Evolutionary conservation across 2,113 vertebrate genomes (phyloP).

Genomic region (rat (Rattus norvegicus)): DNA sequence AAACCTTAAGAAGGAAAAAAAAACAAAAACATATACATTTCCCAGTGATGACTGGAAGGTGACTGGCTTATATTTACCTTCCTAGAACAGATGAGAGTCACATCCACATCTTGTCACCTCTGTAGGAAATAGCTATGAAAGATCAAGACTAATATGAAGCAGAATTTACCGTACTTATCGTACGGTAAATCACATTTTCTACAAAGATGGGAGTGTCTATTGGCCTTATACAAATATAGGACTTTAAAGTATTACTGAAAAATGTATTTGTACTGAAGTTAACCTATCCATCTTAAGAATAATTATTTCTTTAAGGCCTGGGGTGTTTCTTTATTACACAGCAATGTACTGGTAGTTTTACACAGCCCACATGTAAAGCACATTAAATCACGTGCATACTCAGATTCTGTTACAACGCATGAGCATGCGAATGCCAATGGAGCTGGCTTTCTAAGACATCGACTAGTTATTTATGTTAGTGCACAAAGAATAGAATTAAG

Average conservation of each 20-base stretch:
- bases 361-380: conserved; percentile 2
- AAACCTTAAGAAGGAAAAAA: conserved; percentile 90
- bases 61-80: conserved; percentile 46
- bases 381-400: background rate
- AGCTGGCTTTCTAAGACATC: conserved; percentile 18
- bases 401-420: conserved; percentile 36
- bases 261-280: conserved; percentile 37
- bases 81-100: background rate
- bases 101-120: background rate
- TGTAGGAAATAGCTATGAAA: conserved; percentile 49
- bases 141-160: conserved; percentile 15
- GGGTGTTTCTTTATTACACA: conserved; percentile 55
- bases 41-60: conserved; percentile 13
- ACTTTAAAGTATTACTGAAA: conserved; percentile 50
- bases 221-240: conserved; percentile 50
- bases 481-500: conserved; percentile 62
- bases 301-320: conserved; percentile 63
- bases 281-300: conserved; percentile 37
- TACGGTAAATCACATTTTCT: background rate
- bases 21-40: background rate
- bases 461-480: background rate
- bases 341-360: conserved; percentile 30
- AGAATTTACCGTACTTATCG: conserved; percentile 4
- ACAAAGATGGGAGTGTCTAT: conserved; percentile 23
- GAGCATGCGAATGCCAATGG: background rate